phyloP scores from a whole-genome alignment of 2,113 vertebrate species.

The Sylvilagus bachmani region DNA sequence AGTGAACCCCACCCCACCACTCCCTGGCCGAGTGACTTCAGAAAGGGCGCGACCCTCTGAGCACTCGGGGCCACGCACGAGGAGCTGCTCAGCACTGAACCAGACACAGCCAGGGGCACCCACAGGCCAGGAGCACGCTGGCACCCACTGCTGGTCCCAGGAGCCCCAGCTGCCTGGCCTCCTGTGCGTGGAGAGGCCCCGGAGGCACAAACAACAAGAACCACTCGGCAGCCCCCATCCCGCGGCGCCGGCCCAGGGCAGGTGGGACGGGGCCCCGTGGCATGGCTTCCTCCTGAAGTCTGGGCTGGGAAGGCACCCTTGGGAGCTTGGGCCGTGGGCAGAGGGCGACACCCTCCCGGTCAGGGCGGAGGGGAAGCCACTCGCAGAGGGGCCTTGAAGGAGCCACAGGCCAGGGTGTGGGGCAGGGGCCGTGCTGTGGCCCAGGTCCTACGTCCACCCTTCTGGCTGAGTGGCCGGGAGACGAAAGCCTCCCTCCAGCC shows the following conservation, averaged over 20 bases:
- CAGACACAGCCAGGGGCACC: neutral
- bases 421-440: neutral
- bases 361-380: neutral
- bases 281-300: neutral
- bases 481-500: neutral
- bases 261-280: neutral
- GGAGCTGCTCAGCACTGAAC: neutral
- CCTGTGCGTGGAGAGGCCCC: rapidly evolving
- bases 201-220: rapidly evolving
- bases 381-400: neutral
- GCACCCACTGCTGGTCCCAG: rapidly evolving
- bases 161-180: neutral
- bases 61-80: too few relatives aligned
- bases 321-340: neutral
- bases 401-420: rapidly evolving
- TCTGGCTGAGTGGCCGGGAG: neutral
- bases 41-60: too few relatives aligned
- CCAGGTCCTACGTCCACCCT: rapidly evolving
- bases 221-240: neutral
- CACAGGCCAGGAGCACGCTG: too few relatives aligned
- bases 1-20: neutral
- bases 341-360: neutral
- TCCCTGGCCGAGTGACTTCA: neutral
- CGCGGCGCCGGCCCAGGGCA: neutral
- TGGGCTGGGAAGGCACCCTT: neutral